Percentiles rank a stretch among this genome's conserved stretches.
Conservation (phyloP, 2,888 invertebrate species). For the Chromoteleia sp. region DNA sequence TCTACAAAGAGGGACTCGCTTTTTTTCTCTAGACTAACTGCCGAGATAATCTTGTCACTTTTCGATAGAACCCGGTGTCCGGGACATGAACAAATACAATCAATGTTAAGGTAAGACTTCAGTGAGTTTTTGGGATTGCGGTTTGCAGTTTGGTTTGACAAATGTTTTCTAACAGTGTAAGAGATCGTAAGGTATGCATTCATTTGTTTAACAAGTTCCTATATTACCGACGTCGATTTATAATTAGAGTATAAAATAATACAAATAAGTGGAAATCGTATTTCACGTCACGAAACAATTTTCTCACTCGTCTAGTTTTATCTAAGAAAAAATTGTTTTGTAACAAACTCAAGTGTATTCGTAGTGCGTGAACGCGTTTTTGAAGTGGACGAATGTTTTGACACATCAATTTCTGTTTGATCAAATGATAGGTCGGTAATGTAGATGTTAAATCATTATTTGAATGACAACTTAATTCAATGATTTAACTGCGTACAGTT, state of each 20-base stretch:
- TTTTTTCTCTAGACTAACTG: conserved; percentile 59
- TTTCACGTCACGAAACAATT: conserved; percentile 1
- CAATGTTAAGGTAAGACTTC: conserved; percentile 62
- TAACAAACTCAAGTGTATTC: not conserved
- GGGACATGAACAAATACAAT: conserved; percentile 49
- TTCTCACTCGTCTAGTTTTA: conserved; percentile 10
- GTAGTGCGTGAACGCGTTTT: conserved; percentile 15
- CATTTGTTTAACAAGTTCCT: conserved; percentile 35
- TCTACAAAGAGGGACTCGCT: conserved; percentile 67
- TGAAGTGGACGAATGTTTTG: conserved; percentile 32
- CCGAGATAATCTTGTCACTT: conserved; percentile 63
- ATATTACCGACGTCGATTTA: conserved; percentile 46
- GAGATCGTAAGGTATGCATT: not conserved
- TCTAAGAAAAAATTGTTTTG: conserved; percentile 2
- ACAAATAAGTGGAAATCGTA: not conserved
- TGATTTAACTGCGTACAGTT: no score
- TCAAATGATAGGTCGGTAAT: conserved; percentile 24
- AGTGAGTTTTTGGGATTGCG: conserved; percentile 56
- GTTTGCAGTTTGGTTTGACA: conserved; percentile 5
- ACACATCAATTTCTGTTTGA: not conserved
- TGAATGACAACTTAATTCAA: not conserved
- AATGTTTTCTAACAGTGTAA: conserved; percentile 9
- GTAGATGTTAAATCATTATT: conserved; percentile 11
- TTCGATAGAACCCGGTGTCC: conserved; percentile 32
- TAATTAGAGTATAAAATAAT: conserved; percentile 9